Evolutionary conservation across 1,140 invertebrate genomes (phyloP), one percentile per base, ranked within the genome.

Genomic region (Thaumetopoea pityocampa): DNA sequence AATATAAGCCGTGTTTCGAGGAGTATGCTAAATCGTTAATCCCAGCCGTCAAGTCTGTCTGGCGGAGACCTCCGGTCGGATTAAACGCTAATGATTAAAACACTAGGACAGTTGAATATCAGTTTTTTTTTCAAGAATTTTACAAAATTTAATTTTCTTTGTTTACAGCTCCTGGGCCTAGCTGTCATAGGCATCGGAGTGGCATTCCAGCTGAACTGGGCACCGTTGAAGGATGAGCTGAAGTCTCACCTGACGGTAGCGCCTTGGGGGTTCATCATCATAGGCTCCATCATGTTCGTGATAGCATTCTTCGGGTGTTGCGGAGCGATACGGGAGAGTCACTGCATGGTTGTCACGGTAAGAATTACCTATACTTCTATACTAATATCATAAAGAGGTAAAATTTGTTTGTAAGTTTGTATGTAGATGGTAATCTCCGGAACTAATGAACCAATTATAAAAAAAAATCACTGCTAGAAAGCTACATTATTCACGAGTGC

Each of bases 231-330:
- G 54, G 78, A 85, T 11, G 73, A 87, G 9, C 45, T 89, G 2
- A 78, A 87, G 8, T 64, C 84, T 5, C 69, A 86, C 36, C 71
- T 87, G 35, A 74, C 80, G 14, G 86, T 88, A 8, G 86, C 86
- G 5, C 87, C 91, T 1, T 87, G 91, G 51, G 77, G 90, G 3
- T 86, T 94, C 50, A 93, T 95, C 47, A 77, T 92, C 26, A 70
- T 93, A 50, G 94, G 94, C 3, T 83, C 87, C 1, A 78, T 94
- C 26, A 90, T 94, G 43, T 93, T 94, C 65, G 45, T 93, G 14
- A 90, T 95, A 40, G 90, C 92, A 4, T 94, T 94, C 87, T 92
- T 95, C 65, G 94, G 94, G 54, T 96, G 94, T 77, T 95, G 93
- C 64, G 94, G 94, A 18, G 93, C 94, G 5, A 90, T 94, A 34